phyloP scores from a whole-genome alignment of 2,888 invertebrate genomes.

The Cyclophora punctaria region DNA sequence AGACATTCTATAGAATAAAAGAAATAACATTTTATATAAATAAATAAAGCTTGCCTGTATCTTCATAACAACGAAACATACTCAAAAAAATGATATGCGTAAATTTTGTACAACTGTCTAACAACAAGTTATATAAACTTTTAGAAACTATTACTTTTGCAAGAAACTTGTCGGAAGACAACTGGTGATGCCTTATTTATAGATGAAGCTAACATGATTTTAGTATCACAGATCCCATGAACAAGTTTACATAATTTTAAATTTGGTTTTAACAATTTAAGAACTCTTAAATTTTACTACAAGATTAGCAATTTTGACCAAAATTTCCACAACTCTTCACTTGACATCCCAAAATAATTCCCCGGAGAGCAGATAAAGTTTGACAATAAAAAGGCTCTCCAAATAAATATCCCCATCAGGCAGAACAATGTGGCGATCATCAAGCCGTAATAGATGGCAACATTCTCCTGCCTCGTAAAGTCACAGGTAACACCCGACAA shows the following conservation, averaged over 20 bases:
- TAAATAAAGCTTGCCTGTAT: too few relatives aligned
- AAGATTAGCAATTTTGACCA: constrained; percentile 27
- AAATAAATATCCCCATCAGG: constrained; percentile 38
- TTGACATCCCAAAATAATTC: constrained; percentile 57
- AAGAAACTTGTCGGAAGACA: constrained; percentile 19
- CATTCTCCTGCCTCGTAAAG: constrained; percentile 51
- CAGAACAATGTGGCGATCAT: constrained; percentile 47
- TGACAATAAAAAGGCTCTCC: constrained; percentile 44
- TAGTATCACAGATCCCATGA: constrained; percentile 42
- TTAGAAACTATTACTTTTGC: neutral
- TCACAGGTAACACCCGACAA: constrained; percentile 43
- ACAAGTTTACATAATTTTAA: constrained; percentile 15
- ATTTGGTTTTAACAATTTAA: constrained; percentile 14
- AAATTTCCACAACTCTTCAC: constrained; percentile 60
- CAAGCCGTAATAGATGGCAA: constrained; percentile 57
- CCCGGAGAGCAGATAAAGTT: constrained; percentile 54
- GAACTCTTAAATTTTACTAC: neutral
- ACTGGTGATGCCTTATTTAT: constrained; percentile 14
- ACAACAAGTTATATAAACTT: neutral
- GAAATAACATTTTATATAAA: constrained; percentile 19
- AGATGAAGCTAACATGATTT: constrained; percentile 34
- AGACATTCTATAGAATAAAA: constrained; percentile 8
- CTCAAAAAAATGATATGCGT: neutral
- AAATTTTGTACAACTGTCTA: neutral
- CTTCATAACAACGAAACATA: too few relatives aligned